These are phyloP conservation scores for Merops nubicus DNA, from an alignment of 2,113 vertebrate genomes.

Conservation along the genomic window DNA sequence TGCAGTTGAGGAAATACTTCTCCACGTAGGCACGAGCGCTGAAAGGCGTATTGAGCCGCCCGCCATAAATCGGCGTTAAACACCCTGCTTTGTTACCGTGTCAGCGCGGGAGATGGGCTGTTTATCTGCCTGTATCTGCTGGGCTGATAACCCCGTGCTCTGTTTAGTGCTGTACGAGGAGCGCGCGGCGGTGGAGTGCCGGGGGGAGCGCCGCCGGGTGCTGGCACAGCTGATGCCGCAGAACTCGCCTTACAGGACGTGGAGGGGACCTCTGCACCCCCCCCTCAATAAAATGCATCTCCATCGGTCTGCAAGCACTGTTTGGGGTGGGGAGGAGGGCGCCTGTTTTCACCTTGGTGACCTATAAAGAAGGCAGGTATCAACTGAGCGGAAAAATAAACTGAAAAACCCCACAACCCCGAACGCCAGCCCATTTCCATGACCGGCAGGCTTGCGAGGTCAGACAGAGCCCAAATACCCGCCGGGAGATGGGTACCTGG, in stretches of 20 bases:
- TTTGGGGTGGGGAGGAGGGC: neutral
- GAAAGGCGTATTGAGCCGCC: neutral
- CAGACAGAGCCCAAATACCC: neutral
- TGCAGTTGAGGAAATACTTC: neutral
- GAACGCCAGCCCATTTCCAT: neutral
- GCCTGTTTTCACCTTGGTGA: neutral
- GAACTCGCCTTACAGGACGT: rapidly evolving
- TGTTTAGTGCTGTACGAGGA: conserved; percentile 72
- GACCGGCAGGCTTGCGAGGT: neutral
- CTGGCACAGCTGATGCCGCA: rapidly evolving
- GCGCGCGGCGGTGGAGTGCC: conserved; percentile 72
- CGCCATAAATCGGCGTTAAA: conserved; percentile 22
- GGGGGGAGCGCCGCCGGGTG: neutral
- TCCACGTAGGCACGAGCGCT: neutral
- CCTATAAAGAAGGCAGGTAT: neutral
- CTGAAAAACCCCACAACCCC: neutral
- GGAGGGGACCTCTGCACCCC: neutral
- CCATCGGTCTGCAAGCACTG: rapidly evolving
- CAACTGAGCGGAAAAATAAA: neutral
- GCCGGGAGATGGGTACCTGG: neutral
- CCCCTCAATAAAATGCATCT: rapidly evolving
- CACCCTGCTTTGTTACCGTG: conserved; percentile 59
- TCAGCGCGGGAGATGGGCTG: conserved; percentile 78
- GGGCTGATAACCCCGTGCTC: conserved; percentile 85
- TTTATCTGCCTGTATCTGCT: conserved; percentile 83